Evolutionary conservation across 2,797 vertebrate genomes (phyloP).

Genomic region (Distichodus sexfasciatus): DNA sequence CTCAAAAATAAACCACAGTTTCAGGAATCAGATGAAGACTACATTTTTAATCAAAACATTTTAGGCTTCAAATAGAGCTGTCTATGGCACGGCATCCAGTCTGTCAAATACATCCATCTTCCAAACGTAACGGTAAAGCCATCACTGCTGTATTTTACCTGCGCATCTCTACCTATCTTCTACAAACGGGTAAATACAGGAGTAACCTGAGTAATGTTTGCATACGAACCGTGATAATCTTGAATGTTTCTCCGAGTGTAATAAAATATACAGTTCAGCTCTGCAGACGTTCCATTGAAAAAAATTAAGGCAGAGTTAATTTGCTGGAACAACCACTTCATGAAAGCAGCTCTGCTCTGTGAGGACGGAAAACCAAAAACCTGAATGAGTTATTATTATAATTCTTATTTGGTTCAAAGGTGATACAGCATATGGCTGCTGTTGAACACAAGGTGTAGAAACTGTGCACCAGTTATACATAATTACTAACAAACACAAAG

Average conservation of each 20-base stretch:
- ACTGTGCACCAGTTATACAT: no score
- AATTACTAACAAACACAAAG: not conserved
- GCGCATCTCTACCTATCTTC: conserved; percentile 8
- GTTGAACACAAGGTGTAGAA: not conserved
- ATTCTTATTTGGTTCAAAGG: not conserved
- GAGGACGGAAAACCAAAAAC: not conserved
- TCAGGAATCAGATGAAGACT: conserved; percentile 37
- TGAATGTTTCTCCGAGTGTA: conserved; percentile 44
- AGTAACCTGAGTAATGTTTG: conserved; percentile 73
- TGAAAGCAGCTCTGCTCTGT: not conserved
- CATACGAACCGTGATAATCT: conserved; percentile 61
- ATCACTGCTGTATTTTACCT: conserved; percentile 3
- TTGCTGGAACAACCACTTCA: not conserved
- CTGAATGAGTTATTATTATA: not conserved
- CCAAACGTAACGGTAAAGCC: not conserved
- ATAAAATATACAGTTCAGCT: conserved; percentile 43
- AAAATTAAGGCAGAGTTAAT: conserved; percentile 12
- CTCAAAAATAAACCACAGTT: not conserved
- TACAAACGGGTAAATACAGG: conserved; percentile 47
- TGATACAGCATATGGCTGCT: not conserved
- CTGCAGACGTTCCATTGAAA: conserved; percentile 16
- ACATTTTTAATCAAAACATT: conserved; percentile 57
- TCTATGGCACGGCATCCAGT: conserved; percentile 34
- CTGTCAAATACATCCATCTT: conserved; percentile 9
- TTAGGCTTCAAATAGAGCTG: conserved; percentile 54